Evolutionary conservation across 2,113 vertebrate genomes (phyloP).

Genomic region (Gracilinanus agilis): DNA sequence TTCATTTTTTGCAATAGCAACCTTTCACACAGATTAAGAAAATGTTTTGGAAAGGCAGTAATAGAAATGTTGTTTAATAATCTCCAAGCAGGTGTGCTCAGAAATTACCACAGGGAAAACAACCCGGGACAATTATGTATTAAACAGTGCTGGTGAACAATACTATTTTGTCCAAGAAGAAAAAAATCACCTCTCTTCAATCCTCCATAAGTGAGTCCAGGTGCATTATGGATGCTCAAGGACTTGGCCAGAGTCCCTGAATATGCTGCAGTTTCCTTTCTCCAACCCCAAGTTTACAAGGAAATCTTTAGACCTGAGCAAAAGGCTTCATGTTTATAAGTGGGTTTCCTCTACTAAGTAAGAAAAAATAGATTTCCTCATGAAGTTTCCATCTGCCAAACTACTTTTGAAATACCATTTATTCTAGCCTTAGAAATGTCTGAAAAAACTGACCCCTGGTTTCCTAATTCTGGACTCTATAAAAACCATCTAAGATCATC

Average conservation of each 20-base stretch:
- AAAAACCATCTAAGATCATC: constrained; percentile 36
- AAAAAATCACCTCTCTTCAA: constrained; percentile 40
- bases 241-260: constrained; percentile 28
- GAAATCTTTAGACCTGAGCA: not conserved
- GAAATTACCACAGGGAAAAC: constrained; percentile 49
- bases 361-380: constrained; percentile 27
- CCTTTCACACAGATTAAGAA: not conserved
- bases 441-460: constrained; percentile 40
- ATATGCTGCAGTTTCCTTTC: not conserved
- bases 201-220: constrained; percentile 22
- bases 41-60: constrained; percentile 37
- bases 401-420: constrained; percentile 23
- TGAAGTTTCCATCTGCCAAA: constrained; percentile 27
- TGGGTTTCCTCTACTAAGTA: not conserved
- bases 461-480: constrained; percentile 53
- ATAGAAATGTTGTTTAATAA: not conserved
- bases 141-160: constrained; percentile 30
- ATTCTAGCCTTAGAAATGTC: constrained; percentile 41
- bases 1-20: constrained; percentile 21
- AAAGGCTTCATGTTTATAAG: not conserved
- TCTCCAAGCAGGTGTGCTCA: not conserved
- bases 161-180: not conserved
- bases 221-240: not conserved
- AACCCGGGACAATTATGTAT: constrained; percentile 14
- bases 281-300: constrained; percentile 24